Evolutionary conservation across 2,888 invertebrate species (phyloP).

Genomic region (Amorpha juglandis): DNA sequence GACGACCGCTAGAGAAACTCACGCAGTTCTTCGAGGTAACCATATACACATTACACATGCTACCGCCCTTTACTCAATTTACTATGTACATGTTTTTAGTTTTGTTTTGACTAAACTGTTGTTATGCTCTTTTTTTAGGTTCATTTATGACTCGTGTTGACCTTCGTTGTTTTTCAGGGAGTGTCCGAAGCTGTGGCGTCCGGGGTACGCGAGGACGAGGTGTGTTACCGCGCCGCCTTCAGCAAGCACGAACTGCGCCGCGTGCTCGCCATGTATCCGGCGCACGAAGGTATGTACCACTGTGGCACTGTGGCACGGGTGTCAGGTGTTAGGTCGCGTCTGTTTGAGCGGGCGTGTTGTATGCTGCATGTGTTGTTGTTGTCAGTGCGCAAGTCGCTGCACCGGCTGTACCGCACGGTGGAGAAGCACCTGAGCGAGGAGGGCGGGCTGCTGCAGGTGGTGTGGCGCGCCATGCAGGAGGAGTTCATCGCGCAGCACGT

Average conservation of each 20-base stretch:
- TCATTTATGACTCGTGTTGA: too few species aligned
- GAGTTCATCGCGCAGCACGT: conserved; percentile 98
- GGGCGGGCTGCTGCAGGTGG: conserved; percentile 96
- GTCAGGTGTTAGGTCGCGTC: not conserved
- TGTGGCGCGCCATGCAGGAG: conserved; percentile 99
- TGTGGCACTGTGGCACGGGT: too few species aligned
- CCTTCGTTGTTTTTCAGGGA: conserved; percentile 74
- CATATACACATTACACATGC: not conserved
- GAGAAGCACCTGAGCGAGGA: conserved; percentile 99
- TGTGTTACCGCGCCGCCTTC: conserved; percentile 98
- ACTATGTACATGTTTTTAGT: not conserved
- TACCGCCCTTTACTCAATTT: not conserved
- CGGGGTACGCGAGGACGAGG: conserved; percentile 98
- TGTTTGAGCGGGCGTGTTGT: not conserved
- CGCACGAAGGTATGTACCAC: conserved; percentile 37
- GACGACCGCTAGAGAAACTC: conserved; percentile 85
- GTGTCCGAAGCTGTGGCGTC: conserved; percentile 96
- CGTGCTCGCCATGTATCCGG: conserved; percentile 79
- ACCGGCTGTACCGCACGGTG: conserved; percentile 96
- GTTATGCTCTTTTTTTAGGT: too few species aligned
- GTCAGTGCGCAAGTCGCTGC: conserved; percentile 95
- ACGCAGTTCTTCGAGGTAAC: conserved; percentile 94
- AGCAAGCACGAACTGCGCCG: conserved; percentile 98
- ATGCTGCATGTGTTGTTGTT: conserved; percentile 1
- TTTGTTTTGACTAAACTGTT: too few species aligned